Percentiles rank a stretch among this genome's conserved stretches.
These are phyloP conservation scores for Zaprionus lineosus DNA, from an alignment of 2,888 invertebrate species.

Conservation along the genomic window DNA sequence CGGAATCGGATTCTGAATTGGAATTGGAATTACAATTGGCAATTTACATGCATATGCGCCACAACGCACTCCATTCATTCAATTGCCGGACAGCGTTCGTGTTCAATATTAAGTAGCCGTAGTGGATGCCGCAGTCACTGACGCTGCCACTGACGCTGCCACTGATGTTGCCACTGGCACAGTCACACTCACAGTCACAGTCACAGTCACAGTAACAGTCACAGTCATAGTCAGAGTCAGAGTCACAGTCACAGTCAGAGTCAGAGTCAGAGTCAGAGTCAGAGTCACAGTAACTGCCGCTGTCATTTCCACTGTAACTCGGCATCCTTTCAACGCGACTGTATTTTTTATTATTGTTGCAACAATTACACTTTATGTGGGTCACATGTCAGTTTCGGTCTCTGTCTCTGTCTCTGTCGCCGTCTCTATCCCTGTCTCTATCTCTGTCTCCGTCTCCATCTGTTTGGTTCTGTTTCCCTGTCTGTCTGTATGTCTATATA, in stretches of 20 bases:
- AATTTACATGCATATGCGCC: slow-evolving; percentile 73
- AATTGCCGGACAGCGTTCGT: slow-evolving; percentile 51
- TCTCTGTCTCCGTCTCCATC: background rate
- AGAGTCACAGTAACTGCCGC: background rate
- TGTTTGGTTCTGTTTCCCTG: background rate
- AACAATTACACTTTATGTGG: slow-evolving; percentile 64
- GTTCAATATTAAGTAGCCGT: slow-evolving; percentile 61
- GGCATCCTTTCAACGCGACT: slow-evolving; percentile 4
- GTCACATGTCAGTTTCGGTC: slow-evolving; percentile 12
- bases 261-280: slow-evolving; percentile 41
- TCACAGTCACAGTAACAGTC: no score
- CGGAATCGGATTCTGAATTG: slow-evolving; percentile 46
- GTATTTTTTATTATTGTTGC: slow-evolving; percentile 41
- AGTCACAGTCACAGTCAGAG: no score
- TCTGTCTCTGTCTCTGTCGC: background rate
- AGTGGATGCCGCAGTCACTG: background rate
- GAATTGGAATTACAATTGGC: slow-evolving; percentile 69
- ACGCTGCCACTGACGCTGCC: background rate
- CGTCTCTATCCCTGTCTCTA: no score
- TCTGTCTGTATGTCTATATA: background rate
- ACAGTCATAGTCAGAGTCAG: no score
- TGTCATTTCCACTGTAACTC: background rate
- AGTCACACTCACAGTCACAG: no score
- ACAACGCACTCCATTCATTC: slow-evolving; percentile 72
- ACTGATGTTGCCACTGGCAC: no score